Base-by-base conservation (phyloP, 2,113 vertebrate species). In the Bubo scandiacus region DNA sequence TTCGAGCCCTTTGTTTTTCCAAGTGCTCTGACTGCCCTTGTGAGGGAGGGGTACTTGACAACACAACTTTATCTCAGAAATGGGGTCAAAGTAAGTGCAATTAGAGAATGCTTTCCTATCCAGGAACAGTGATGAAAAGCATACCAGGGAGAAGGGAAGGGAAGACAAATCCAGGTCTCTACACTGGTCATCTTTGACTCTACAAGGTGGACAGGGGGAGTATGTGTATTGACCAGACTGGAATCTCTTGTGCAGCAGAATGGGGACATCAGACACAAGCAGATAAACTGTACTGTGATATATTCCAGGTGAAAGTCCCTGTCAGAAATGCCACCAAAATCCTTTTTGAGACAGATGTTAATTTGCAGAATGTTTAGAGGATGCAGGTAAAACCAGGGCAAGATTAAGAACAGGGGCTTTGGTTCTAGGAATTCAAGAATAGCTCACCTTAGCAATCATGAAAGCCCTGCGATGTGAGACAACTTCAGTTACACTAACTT, bases 1-100 rank as follows among this genome's bases (percentile, higher is more conserved):
- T 97, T 95, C 70, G 1, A 40, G 8, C 58, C 49, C 70, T 96
- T 95, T 95, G 92, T 96, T 97, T 96, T 90, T 79, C 95, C 84
- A 86, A 97, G 92, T 94, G 96, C 88, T 90, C 77, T 58, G 84
- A 32, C 74, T 42, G 52, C 2, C 10, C 68, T 68, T 67, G 72
- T 21, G 68, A 80, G 88, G 92, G 83, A 79, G 45, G 42, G n/a
- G 16, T 62, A 92, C 95, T 96, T 49, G 58, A 86, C 61, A 92
- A 89, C 77, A 68, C 89, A 97, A 92, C 51, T 87, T 92, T 40
- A 45, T 87, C n/a, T 90, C 77, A 95, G 84, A 93, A 89, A 79
- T 12, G 9, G 66, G 42, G 58, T 91, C 57, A 95, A 89, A 92
- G 81, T 73, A 88, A 92, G 38, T 26, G 62, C 61, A 51, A 29